A percentile compares a stretch with the other conserved stretches of the same genome.
phyloP scores from a whole-genome alignment of 2,888 invertebrate genomes.

The Stenodera caucasica region DNA sequence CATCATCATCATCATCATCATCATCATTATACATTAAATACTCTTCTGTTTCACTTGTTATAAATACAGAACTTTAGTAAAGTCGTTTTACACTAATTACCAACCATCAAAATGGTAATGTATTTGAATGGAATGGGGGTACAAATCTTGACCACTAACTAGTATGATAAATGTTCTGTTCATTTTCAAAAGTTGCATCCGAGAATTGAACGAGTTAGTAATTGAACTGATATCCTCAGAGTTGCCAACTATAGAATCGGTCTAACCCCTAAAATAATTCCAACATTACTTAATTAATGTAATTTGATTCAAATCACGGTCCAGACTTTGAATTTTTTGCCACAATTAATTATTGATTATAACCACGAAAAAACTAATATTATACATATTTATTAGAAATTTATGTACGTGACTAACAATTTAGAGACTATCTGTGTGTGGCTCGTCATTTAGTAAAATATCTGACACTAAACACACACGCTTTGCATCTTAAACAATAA shows the following conservation, averaged over 20 bases:
- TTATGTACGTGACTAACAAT: conserved; percentile 51
- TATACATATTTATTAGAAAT: no score
- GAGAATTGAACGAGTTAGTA: not conserved
- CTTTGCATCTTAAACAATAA: conserved; percentile 50
- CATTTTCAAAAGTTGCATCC: not conserved
- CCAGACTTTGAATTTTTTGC: no score
- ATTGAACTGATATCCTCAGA: not conserved
- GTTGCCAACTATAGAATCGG: no score
- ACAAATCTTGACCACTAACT: conserved; percentile 5
- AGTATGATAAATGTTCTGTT: conserved; percentile 1
- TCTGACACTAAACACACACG: conserved; percentile 48
- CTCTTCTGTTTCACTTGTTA: not conserved
- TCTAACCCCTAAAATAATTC: no score
- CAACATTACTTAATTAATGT: no score
- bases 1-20: not conserved
- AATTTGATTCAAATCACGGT: no score
- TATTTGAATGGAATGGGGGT: not conserved
- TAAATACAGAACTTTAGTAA: not conserved
- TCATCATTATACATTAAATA: not conserved
- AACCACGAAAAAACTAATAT: no score
- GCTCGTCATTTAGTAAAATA: conserved; percentile 40
- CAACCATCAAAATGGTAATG: conserved; percentile 2
- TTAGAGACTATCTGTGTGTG: conserved; percentile 47
- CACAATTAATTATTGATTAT: no score
- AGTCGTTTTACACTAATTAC: conserved; percentile 3